These are phyloP conservation scores for Gisinianus flammeolus DNA, from an alignment of 2,888 invertebrate genomes.

Conservation along the genomic window DNA sequence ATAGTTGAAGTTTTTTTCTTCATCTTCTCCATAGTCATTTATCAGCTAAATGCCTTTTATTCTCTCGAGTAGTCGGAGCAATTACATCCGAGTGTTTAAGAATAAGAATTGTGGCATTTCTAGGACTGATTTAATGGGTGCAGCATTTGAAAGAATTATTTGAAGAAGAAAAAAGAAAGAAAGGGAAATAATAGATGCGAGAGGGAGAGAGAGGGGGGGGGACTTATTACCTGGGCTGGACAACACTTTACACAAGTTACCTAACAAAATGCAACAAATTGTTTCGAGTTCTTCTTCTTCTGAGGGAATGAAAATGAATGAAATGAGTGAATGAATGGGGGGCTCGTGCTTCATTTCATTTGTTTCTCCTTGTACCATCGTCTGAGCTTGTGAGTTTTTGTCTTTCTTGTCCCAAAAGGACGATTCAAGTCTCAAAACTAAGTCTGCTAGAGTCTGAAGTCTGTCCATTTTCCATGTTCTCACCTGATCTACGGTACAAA, in stretches of 20 bases:
- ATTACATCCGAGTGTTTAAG: no score
- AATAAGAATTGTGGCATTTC: no score
- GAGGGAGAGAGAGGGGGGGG: no score
- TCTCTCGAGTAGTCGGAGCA: no score
- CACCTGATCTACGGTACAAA: conserved; percentile 18
- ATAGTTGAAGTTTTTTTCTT: no score
- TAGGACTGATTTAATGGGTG: background rate
- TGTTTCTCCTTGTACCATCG: conserved; percentile 6
- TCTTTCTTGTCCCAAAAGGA: background rate
- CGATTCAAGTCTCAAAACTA: background rate
- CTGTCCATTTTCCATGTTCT: conserved; percentile 20
- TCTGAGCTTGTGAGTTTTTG: background rate
- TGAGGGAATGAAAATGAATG: no score
- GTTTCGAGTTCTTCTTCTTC: background rate
- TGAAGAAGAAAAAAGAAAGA: background rate
- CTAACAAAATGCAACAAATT: background rate
- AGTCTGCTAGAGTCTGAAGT: background rate
- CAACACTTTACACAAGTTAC: background rate
- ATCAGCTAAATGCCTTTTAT: no score
- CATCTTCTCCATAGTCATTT: no score
- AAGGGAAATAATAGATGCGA: background rate
- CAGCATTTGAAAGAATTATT: background rate
- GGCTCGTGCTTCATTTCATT: conserved; percentile 33
- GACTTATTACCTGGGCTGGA: background rate
- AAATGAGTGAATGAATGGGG: conserved; percentile 17